These are phyloP conservation scores for Chrysolina haemoptera DNA, from an alignment of 2,888 invertebrate species.

Conservation along the genomic window DNA sequence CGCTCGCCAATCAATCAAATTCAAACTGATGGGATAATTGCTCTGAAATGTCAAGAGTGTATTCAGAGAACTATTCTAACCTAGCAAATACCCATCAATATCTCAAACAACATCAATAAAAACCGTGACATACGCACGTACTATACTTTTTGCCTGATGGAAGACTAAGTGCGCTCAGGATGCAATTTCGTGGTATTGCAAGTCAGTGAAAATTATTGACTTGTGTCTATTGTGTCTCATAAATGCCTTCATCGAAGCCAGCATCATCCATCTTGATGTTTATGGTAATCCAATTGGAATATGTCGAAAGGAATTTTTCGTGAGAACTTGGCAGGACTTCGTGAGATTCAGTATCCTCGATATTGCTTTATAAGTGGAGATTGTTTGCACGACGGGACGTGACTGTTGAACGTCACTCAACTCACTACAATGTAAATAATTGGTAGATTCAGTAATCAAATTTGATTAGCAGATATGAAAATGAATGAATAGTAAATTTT, in stretches of 20 bases:
- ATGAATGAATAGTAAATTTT: too few species aligned
- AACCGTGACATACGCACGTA: conserved; percentile 18
- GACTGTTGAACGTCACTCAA: background rate
- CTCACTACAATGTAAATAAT: background rate
- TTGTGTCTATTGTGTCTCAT: conserved; percentile 39
- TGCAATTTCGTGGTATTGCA: conserved; percentile 38
- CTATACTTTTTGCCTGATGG: conserved; percentile 24
- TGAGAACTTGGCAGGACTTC: conserved; percentile 22
- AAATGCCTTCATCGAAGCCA: conserved; percentile 25
- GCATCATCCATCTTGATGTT: conserved; percentile 31
- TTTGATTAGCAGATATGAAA: too few species aligned
- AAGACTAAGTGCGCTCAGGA: conserved; percentile 21
- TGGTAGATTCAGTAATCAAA: too few species aligned
- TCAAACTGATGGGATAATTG: too few species aligned
- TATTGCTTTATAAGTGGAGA: conserved; percentile 4
- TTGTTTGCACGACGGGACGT: conserved; percentile 3
- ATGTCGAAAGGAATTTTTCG: conserved; percentile 38
- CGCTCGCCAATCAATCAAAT: too few species aligned
- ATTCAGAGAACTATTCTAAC: background rate
- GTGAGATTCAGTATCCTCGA: conserved; percentile 4
- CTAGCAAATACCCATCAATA: background rate
- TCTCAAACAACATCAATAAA: conserved; percentile 7
- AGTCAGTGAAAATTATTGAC: conserved; percentile 33
- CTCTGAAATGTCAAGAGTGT: background rate
- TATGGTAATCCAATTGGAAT: conserved; percentile 40